Conservation (phyloP, 2,113 vertebrate species). For the Stegastes partitus region DNA sequence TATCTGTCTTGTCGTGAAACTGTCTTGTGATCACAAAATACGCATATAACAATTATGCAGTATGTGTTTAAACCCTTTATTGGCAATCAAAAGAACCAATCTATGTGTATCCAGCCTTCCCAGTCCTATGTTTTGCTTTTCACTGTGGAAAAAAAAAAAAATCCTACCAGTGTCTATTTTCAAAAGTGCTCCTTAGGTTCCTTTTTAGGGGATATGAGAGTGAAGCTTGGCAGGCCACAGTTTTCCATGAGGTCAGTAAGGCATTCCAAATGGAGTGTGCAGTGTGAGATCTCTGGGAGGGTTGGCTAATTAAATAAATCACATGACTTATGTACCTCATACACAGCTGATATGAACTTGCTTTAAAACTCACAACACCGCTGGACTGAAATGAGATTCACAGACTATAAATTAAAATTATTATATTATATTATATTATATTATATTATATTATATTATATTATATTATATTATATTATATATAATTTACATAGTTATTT, state of each 20-base stretch:
- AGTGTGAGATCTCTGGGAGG: conserved; percentile 73
- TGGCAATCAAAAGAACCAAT: conserved; percentile 21
- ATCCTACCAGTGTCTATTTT: conserved; percentile 64
- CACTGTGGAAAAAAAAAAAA: conserved; percentile 42
- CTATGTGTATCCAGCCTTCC: conserved; percentile 34
- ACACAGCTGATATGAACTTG: conserved; percentile 60
- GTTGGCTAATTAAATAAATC: conserved; percentile 76
- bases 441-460: no score
- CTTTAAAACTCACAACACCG: conserved; percentile 60
- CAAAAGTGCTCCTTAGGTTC: conserved; percentile 74
- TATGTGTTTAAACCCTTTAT: conserved; percentile 21
- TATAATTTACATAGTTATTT: no score
- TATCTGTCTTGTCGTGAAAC: conserved; percentile 32
- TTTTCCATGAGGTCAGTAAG: conserved; percentile 84
- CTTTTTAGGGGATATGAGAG: conserved; percentile 83
- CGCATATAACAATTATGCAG: background rate
- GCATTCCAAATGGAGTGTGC: conserved; percentile 74
- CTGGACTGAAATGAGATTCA: conserved; percentile 40
- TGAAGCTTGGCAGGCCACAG: conserved; percentile 77
- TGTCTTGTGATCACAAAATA: conserved; percentile 5
- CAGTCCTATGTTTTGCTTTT: conserved; percentile 53
- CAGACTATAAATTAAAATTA: no score
- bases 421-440: no score
- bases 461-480: no score
- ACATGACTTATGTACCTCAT: conserved; percentile 79